A percentile compares a stretch with the other conserved stretches of the same genome.
Conservation (phyloP, 2,113 vertebrate species). For the Cervus canadensis region DNA sequence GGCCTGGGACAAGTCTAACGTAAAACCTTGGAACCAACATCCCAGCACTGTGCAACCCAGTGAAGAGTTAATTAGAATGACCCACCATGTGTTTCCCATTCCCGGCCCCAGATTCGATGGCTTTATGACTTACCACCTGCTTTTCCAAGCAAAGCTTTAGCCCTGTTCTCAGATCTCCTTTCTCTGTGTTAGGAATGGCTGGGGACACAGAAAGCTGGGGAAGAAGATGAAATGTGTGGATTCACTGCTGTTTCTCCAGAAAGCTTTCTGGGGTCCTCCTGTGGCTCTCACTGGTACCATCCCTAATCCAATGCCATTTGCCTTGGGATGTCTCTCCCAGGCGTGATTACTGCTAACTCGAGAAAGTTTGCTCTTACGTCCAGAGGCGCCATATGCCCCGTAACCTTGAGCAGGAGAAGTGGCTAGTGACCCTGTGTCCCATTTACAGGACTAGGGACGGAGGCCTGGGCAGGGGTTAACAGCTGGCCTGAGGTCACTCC, state of each 20-base stretch:
- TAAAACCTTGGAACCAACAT: constrained; percentile 77
- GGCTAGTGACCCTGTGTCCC: background rate
- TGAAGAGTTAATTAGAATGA: constrained; percentile 80
- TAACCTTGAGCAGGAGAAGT: background rate
- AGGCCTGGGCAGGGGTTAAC: background rate
- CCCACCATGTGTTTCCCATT: constrained; percentile 83
- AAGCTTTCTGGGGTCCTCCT: background rate
- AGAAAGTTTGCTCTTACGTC: background rate
- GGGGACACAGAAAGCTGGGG: constrained; percentile 4
- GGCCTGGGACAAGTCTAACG: constrained; percentile 71
- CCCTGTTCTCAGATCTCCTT: constrained; percentile 68
- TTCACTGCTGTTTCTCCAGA: constrained; percentile 37
- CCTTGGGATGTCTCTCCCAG: background rate
- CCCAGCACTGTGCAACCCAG: constrained; percentile 59
- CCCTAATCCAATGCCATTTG: too few relatives aligned
- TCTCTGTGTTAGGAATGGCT: constrained; percentile 68
- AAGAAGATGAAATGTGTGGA: constrained; percentile 24
- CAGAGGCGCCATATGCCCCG: background rate
- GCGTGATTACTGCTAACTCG: background rate
- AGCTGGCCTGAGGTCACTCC: rapidly evolving
- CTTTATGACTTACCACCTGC: constrained; percentile 84
- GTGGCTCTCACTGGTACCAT: background rate
- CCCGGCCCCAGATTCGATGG: constrained; percentile 71
- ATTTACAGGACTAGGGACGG: background rate
- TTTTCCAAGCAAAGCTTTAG: constrained; percentile 69